Evolutionary conservation across 2,797 vertebrate genomes (phyloP), one percentile per base, ranked within the genome.

Genomic region (Micropoecilia bifurca): DNA sequence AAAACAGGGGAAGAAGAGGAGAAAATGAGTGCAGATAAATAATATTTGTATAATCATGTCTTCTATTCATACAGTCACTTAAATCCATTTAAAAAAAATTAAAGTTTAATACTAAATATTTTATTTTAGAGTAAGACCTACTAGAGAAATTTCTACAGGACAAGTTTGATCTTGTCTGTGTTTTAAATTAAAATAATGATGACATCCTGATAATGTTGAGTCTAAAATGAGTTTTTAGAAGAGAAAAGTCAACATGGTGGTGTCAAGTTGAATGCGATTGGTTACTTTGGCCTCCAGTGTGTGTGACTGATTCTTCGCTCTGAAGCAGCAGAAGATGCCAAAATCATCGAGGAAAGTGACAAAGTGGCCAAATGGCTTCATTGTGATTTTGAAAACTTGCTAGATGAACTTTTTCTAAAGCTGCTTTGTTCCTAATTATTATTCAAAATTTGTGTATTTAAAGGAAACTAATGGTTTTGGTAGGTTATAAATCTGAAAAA

Each of bases 311-410:
- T 20, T 69, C 66, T 43, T 69, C 13, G 39, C 66, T 43, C 39
- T 71, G 68, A n/a, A 45, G 68, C 39, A 46, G 68, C 68, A 71
- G 25, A 71, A 0, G 68, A 71, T 46, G 68, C 68, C 68, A 45
- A 71, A 71, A 22, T n/a, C 41, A 36, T 28, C 1, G 2, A 69
- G 66, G 12, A 69, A 68, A 25, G 63, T 68, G 63, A 69, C 39
- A 69, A 71, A 71, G 68, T 45, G 41, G 68, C 68, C 68, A 45
- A 71, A 71, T 45, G 41, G 25, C 41, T 71, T n/a, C 41, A 71
- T 45, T 71, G 68, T 71, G 10, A 71, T 71, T 71, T n/a, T 28
- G n/a, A 71, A 45, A 71, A 45, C 41, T 28, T 71, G 68, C 25
- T 16, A 43, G 9, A 3, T 41, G 20, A 69, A 69, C 22, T 43